Evolutionary conservation across 2,113 vertebrate species (phyloP).

Genomic region (Hypanus sabinus): DNA sequence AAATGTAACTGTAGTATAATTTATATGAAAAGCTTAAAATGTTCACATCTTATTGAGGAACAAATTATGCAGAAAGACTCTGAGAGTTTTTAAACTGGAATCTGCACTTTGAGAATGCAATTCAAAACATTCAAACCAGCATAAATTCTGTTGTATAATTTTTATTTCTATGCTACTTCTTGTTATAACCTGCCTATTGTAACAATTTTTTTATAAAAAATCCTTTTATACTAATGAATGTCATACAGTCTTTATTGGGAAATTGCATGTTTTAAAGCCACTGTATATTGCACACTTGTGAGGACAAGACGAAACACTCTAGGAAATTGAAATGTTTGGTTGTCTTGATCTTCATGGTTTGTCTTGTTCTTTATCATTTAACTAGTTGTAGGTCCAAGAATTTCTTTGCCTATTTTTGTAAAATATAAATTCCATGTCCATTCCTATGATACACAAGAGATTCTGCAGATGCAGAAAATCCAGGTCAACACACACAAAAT

Average conservation of each 20-base stretch:
- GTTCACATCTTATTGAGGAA: slow-evolving; percentile 34
- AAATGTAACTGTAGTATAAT: slow-evolving; percentile 39
- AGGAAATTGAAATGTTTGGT: neutral
- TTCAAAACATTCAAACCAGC: slow-evolving; percentile 14
- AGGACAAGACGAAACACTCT: neutral
- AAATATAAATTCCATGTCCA: neutral
- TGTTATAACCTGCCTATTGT: neutral
- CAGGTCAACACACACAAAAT: too few relatives aligned
- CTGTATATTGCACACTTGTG: neutral
- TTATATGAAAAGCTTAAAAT: slow-evolving; percentile 41
- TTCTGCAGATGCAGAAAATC: too few relatives aligned
- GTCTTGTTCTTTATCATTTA: neutral
- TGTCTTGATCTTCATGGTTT: neutral
- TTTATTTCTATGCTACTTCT: neutral
- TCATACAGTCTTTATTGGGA: neutral
- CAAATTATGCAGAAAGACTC: slow-evolving; percentile 38
- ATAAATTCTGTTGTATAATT: slow-evolving; percentile 11
- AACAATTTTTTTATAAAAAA: neutral
- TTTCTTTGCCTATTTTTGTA: slow-evolving; percentile 12
- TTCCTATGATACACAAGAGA: neutral
- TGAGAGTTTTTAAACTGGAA: slow-evolving; percentile 30
- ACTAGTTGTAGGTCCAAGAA: neutral
- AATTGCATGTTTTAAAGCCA: slow-evolving; percentile 22
- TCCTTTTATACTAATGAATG: slow-evolving; percentile 11
- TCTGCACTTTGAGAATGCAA: slow-evolving; percentile 34